Conservation (phyloP, 2,113 vertebrate species). For the Bubo scandiacus region DNA sequence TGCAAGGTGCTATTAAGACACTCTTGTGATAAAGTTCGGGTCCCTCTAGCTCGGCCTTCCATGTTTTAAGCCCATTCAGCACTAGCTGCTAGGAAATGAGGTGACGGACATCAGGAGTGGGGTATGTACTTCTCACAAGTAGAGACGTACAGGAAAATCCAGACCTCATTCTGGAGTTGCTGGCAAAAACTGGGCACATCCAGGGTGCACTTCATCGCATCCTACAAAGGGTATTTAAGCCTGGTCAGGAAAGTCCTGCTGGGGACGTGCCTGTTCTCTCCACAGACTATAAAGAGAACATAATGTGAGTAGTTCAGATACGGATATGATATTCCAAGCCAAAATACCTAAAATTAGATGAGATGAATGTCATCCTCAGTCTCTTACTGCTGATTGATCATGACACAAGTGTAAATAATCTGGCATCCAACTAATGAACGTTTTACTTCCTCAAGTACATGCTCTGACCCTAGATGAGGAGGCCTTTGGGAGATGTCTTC, state of each 20-base stretch:
- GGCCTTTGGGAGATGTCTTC: neutral
- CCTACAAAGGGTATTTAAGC: neutral
- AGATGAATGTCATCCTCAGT: neutral
- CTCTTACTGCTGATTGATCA: neutral
- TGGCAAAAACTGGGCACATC: neutral
- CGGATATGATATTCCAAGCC: neutral
- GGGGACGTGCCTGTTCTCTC: neutral
- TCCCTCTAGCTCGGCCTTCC: neutral
- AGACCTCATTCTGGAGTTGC: neutral
- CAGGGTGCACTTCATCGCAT: neutral
- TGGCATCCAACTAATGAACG: neutral
- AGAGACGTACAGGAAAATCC: neutral
- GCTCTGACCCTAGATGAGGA: neutral
- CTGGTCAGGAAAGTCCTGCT: neutral
- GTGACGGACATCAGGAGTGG: neutral
- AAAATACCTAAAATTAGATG: neutral
- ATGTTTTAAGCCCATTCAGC: neutral
- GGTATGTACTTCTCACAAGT: neutral
- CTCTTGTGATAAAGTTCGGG: neutral
- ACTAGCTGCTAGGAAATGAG: neutral
- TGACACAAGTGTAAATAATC: neutral
- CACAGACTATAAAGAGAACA: neutral
- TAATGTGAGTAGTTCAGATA: neutral
- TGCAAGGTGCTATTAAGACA: neutral
- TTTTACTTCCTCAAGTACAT: neutral